These are phyloP conservation scores for Narcine bancroftii DNA, from an alignment of 2,113 vertebrate genomes.

Conservation along the genomic window DNA sequence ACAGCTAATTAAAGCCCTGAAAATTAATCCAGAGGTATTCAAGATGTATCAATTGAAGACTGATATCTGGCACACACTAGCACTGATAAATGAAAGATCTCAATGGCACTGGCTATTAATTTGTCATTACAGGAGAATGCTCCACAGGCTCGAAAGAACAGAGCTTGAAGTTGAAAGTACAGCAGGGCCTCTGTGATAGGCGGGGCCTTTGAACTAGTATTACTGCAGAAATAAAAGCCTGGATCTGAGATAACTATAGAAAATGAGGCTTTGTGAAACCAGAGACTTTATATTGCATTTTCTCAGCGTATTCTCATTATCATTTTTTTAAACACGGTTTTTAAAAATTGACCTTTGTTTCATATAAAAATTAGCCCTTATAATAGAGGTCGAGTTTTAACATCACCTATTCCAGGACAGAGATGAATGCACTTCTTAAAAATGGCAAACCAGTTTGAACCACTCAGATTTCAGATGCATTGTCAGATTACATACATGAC, in stretches of 20 bases:
- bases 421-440: neutral
- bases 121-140: neutral
- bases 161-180: neutral
- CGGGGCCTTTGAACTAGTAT: neutral
- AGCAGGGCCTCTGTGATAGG: neutral
- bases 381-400: no score
- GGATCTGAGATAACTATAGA: neutral
- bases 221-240: neutral
- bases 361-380: no score
- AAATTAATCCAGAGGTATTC: no score
- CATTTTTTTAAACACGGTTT: no score
- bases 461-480: no score
- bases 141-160: neutral
- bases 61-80: neutral
- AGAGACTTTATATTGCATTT: neutral
- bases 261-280: neutral
- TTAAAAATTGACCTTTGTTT: no score
- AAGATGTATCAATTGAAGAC: neutral
- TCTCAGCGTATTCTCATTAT: no score
- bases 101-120: neutral
- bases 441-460: neutral
- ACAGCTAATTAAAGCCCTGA: neutral
- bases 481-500: no score
- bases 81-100: neutral
- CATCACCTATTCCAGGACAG: neutral